Base-by-base conservation (phyloP, 1,140 invertebrate species). In the Drosophila ambigua region DNA sequence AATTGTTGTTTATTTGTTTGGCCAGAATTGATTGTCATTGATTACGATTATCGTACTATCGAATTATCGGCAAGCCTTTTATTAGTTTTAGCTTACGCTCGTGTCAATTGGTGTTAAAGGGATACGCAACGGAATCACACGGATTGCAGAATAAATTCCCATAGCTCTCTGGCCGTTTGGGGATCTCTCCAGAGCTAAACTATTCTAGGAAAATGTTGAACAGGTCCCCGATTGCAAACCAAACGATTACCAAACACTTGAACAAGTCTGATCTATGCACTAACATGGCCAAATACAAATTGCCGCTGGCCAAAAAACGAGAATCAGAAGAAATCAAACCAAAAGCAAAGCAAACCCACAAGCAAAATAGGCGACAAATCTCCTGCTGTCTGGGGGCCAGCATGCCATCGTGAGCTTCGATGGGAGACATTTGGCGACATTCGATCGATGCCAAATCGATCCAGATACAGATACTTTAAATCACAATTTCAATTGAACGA, bases 391-490 rank as follows among this genome's bases (percentile, higher is more conserved):
- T 55, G 58, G 46, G 52, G 51, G 62, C 45, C 41, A 39, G 53
- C 45, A 31, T 85, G 72, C 73, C 81, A 63, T 67, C 58, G 75
- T 39, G 4, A 5, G 35, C 11, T 39, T 39, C 35, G 69, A 79
- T 65, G n/a, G 71, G 50, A 50, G 69, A 77, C 79, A 74, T 69
- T 69, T 85, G 59, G 80, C 73, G 73, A 85, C 81, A 87, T 81
- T 59, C 82, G 81, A 83, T 84, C 78, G 77, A 76, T 81, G 82
- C 73, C 81, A 87, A 84, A 87, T 84, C 81, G 81, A 84, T 84
- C 81, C 77, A 84, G 81, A 84, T 84, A 84, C 81, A 84, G 81
- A 84, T 84, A 84, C 82, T 87, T 84, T 84, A 87, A 87, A 77
- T 77, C 82, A 84, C 81, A 87, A 84, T 84, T 84, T 77, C 82